phyloP scores from a whole-genome alignment of 2,888 invertebrate genomes.

The Drosophila lutescens region DNA sequence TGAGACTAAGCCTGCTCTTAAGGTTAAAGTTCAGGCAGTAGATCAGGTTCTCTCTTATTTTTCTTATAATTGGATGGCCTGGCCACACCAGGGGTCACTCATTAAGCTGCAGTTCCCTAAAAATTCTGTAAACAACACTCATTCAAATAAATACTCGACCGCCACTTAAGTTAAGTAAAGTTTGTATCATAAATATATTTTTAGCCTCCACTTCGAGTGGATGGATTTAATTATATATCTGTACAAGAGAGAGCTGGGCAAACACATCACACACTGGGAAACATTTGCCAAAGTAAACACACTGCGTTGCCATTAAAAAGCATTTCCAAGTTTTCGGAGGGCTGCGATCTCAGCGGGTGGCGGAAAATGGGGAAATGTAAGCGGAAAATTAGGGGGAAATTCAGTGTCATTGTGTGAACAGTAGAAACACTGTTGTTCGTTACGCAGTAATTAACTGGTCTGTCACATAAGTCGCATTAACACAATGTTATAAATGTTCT shows the following conservation, averaged over 20 bases:
- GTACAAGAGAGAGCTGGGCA: slow-evolving; percentile 25
- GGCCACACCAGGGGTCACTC: slow-evolving; percentile 12
- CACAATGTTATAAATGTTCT: slow-evolving; percentile 73
- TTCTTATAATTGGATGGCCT: slow-evolving; percentile 21
- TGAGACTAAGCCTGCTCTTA: slow-evolving; percentile 6
- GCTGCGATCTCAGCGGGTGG: slow-evolving; percentile 55
- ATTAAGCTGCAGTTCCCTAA: not conserved
- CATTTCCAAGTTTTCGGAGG: slow-evolving; percentile 59
- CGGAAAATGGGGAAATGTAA: slow-evolving; percentile 16
- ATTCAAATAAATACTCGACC: slow-evolving; percentile 19
- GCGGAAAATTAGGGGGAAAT: slow-evolving; percentile 18
- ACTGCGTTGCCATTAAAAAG: slow-evolving; percentile 58
- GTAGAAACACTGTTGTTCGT: slow-evolving; percentile 25
- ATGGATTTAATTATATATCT: slow-evolving; percentile 67
- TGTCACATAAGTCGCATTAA: slow-evolving; percentile 81
- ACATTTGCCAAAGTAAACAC: slow-evolving; percentile 71
- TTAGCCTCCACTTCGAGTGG: slow-evolving; percentile 52
- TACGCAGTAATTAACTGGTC: slow-evolving; percentile 72
- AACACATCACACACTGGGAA: slow-evolving; percentile 32
- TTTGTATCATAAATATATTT: slow-evolving; percentile 64
- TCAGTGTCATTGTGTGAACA: slow-evolving; percentile 1
- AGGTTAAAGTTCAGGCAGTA: slow-evolving; percentile 29
- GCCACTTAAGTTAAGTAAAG: slow-evolving; percentile 20
- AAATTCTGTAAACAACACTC: slow-evolving; percentile 22
- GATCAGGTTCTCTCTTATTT: slow-evolving; percentile 24